Percentiles rank a stretch among this genome's conserved stretches.
Evolutionary conservation across 2,113 vertebrate species (phyloP).

Genomic region (Toxostoma redivivum): DNA sequence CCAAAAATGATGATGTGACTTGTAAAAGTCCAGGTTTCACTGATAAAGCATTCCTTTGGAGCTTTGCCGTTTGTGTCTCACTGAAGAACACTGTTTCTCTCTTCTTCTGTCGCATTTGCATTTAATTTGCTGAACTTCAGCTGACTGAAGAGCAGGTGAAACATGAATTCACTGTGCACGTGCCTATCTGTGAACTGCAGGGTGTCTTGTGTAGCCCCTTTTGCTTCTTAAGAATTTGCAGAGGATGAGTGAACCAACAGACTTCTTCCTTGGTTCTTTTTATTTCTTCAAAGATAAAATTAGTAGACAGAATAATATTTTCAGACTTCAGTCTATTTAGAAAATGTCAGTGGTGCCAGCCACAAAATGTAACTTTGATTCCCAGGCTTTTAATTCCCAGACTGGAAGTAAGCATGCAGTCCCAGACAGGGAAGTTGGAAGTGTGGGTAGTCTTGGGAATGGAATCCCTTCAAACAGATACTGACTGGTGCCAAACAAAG

Average conservation of each 20-base stretch:
- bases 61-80: not conserved
- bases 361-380: not conserved
- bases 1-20: not conserved
- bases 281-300: not conserved
- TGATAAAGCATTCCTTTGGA: not conserved
- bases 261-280: not conserved
- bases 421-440: not conserved
- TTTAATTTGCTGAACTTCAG: not conserved
- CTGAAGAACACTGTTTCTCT: not conserved
- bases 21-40: not conserved
- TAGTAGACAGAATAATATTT: not conserved
- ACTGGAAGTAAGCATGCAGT: not conserved
- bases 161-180: accelerated
- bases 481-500: not conserved
- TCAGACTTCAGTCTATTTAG: not conserved
- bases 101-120: not conserved
- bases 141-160: not conserved
- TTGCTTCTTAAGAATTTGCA: not conserved
- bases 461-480: not conserved
- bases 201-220: not conserved
- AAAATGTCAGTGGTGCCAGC: not conserved
- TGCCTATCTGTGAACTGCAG: not conserved
- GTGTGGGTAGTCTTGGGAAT: not conserved
- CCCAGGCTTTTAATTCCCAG: slow-evolving; percentile 20
- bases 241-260: not conserved